Percentiles rank a stretch among this genome's conserved stretches.
These are phyloP conservation scores for Autographa pulchrina DNA, from an alignment of 2,888 invertebrate species.

Conservation along the genomic window DNA sequence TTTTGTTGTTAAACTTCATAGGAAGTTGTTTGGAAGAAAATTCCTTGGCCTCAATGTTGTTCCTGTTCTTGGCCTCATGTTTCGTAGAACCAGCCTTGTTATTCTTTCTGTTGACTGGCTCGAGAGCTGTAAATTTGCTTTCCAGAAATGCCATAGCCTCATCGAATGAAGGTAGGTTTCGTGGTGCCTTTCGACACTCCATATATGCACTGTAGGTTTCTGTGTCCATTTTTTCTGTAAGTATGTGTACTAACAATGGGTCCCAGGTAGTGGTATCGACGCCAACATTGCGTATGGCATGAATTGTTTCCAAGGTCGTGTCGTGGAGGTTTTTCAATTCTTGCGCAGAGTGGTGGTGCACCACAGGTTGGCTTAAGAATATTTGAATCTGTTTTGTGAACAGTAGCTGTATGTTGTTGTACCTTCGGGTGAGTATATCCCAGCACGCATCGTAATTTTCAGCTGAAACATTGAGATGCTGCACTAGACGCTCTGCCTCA, in stretches of 20 bases:
- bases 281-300: conserved; percentile 8
- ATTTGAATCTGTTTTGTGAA: conserved; percentile 18
- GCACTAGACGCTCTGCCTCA: too few relatives aligned
- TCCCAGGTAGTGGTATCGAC: conserved; percentile 13
- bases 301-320: conserved; percentile 7
- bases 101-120: conserved; percentile 9
- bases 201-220: conserved; percentile 10
- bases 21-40: background rate
- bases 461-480: background rate
- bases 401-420: conserved; percentile 10
- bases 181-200: conserved; percentile 1
- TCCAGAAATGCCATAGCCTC: conserved; percentile 7
- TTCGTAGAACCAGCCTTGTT: too few relatives aligned
- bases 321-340: conserved; percentile 13
- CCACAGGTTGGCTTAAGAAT: conserved; percentile 6
- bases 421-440: conserved; percentile 7
- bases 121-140: too few relatives aligned
- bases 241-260: conserved; percentile 13
- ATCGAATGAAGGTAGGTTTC: conserved; percentile 2
- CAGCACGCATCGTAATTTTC: conserved; percentile 16
- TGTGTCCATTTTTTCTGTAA: conserved; percentile 11
- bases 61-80: background rate
- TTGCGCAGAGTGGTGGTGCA: background rate
- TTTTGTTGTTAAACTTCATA: background rate
- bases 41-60: conserved; percentile 7